These are phyloP conservation scores for Lydus trimaculatus DNA, from an alignment of 2,888 invertebrate species.

Conservation along the genomic window DNA sequence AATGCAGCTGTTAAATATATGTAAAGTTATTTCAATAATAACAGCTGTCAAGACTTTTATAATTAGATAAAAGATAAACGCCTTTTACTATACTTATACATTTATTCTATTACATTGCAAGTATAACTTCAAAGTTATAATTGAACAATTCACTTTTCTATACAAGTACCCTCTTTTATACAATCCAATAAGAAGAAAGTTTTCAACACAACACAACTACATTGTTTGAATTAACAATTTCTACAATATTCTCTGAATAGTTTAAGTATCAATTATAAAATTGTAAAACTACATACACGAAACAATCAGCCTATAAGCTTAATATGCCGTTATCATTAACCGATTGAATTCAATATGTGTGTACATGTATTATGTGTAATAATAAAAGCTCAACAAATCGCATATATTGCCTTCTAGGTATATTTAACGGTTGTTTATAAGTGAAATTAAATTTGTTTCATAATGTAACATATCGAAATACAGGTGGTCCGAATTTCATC, in stretches of 20 bases:
- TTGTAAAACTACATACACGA: slow-evolving; percentile 21
- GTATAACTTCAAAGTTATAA: not conserved
- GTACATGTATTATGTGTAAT: not conserved
- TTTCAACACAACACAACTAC: not conserved
- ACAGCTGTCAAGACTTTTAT: slow-evolving; percentile 9
- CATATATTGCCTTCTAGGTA: not conserved
- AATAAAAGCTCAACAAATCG: slow-evolving; percentile 8
- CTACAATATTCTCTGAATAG: not conserved
- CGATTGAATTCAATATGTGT: not conserved
- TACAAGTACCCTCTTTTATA: slow-evolving; percentile 2
- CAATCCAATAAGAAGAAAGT: slow-evolving; percentile 24
- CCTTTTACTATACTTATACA: slow-evolving; percentile 1
- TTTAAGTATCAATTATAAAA: slow-evolving; percentile 13
- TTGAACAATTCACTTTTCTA: slow-evolving; percentile 7
- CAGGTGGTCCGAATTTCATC: not conserved
- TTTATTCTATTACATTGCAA: slow-evolving; percentile 8
- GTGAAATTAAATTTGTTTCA: slow-evolving; percentile 21
- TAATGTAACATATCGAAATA: not conserved
- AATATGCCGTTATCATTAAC: slow-evolving; percentile 21
- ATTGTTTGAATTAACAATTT: not conserved
- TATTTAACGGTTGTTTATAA: slow-evolving; percentile 18
- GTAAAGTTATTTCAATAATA: slow-evolving; percentile 5
- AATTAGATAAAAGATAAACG: slow-evolving; percentile 10
- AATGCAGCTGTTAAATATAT: slow-evolving; percentile 1
- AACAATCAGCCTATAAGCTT: slow-evolving; percentile 24